Percentiles rank a stretch among this genome's conserved stretches.
Conservation (phyloP, 2,113 vertebrate species). For the Andinoacara biseriatus region DNA sequence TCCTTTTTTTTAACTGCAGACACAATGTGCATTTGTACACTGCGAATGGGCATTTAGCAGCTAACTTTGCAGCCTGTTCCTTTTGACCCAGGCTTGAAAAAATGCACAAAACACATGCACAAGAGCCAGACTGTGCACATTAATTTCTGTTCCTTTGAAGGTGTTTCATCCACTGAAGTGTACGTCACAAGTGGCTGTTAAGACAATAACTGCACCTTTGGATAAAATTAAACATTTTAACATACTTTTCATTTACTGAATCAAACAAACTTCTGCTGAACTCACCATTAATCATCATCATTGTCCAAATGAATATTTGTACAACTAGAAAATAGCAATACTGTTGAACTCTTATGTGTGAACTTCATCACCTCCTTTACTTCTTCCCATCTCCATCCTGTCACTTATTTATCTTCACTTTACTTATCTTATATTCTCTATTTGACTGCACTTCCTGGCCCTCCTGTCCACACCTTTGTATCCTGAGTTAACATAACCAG, state of each 20-base stretch:
- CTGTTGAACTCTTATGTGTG: background rate
- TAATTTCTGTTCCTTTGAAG: background rate
- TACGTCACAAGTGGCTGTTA: background rate
- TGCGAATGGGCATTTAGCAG: background rate
- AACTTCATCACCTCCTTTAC: background rate
- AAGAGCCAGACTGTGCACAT: background rate
- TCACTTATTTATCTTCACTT: constrained; percentile 9
- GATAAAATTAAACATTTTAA: background rate
- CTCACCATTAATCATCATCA: background rate
- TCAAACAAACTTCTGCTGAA: background rate
- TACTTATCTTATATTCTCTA: background rate
- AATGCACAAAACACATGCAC: background rate
- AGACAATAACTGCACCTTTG: background rate
- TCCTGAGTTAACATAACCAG: background rate
- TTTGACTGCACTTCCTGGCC: constrained; percentile 5
- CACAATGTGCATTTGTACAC: too few species aligned
- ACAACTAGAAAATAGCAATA: background rate
- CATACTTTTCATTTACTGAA: background rate
- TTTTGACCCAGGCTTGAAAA: background rate
- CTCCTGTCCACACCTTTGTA: background rate
- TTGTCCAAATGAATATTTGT: background rate
- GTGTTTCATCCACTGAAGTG: background rate
- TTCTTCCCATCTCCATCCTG: background rate
- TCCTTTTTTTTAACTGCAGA: background rate
- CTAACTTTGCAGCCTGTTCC: background rate